phyloP scores from a whole-genome alignment of 2,113 vertebrate species.

The Prochilodus magdalenae region DNA sequence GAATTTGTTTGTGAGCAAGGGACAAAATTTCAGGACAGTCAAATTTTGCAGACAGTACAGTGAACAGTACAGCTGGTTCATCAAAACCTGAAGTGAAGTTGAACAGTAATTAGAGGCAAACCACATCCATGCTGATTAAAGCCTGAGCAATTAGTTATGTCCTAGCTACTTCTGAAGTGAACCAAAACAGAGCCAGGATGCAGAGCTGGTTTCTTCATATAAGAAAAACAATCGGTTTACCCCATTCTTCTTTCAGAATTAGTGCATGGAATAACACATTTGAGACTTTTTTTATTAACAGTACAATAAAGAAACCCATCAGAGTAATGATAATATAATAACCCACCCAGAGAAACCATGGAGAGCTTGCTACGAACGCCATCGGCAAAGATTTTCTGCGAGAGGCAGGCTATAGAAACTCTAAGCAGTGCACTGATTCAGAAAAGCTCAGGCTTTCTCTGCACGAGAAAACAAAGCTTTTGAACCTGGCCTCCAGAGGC shows the following conservation, averaged over 20 bases:
- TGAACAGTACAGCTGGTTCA: neutral
- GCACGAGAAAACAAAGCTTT: conserved; percentile 38
- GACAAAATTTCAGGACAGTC: conserved; percentile 1
- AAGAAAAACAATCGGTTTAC: neutral
- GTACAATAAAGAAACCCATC: neutral
- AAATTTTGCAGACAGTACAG: neutral
- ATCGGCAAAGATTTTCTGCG: conserved; percentile 50
- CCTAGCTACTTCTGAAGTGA: neutral
- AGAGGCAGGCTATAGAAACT: conserved; percentile 16
- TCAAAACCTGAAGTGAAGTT: conserved; percentile 3
- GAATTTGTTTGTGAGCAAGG: neutral
- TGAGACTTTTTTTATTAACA: neutral
- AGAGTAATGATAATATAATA: conserved; percentile 48
- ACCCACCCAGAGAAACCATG: neutral
- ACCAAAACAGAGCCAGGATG: conserved; percentile 10
- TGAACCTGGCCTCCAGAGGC: conserved; percentile 22
- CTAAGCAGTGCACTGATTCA: conserved; percentile 19
- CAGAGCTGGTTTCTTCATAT: neutral
- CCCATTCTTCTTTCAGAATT: neutral
- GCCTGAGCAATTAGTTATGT: conserved; percentile 51
- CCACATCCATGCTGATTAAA: conserved; percentile 14
- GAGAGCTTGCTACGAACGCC: conserved; percentile 16
- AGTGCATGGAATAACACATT: neutral
- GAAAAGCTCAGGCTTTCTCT: conserved; percentile 11
- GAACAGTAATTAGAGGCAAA: conserved; percentile 12